A percentile compares a stretch with the other conserved stretches of the same genome.
Conservation (phyloP, 1,140 invertebrate genomes). For the Dryas iulia region DNA sequence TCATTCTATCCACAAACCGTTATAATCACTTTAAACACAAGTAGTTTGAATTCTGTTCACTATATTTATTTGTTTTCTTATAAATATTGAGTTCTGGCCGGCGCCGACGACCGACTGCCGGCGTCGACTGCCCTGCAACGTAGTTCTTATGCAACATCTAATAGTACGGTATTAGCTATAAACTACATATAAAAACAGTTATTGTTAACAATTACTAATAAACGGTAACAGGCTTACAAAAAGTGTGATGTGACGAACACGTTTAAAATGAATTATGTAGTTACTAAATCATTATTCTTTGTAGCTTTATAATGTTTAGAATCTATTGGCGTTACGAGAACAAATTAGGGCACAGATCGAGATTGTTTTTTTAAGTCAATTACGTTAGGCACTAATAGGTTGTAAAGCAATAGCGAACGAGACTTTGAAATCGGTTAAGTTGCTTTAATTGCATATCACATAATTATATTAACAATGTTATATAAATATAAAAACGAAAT, state of each 20-base stretch:
- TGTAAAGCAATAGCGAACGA: neutral
- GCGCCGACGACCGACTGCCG: constrained; percentile 42
- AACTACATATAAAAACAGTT: constrained; percentile 34
- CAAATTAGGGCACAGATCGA: neutral
- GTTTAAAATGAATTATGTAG: neutral
- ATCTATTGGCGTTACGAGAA: neutral
- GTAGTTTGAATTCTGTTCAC: neutral
- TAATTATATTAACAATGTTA: no score
- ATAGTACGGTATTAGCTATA: constrained; percentile 58
- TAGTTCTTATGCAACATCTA: constrained; percentile 61
- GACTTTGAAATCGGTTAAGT: no score
- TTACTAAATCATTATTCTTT: constrained; percentile 1
- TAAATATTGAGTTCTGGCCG: constrained; percentile 9
- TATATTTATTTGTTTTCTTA: neutral
- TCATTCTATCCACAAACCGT: neutral
- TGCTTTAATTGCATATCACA: no score
- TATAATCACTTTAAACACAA: neutral
- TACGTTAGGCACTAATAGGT: neutral
- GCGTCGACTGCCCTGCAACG: constrained; percentile 47
- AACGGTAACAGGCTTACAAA: constrained; percentile 13
- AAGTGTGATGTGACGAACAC: neutral
- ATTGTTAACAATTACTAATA: constrained; percentile 23
- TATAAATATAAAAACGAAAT: no score
- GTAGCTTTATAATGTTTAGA: neutral
- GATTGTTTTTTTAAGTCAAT: neutral